Base-by-base conservation (phyloP, 2,797 vertebrate genomes). In the Nannoperca australis region DNA sequence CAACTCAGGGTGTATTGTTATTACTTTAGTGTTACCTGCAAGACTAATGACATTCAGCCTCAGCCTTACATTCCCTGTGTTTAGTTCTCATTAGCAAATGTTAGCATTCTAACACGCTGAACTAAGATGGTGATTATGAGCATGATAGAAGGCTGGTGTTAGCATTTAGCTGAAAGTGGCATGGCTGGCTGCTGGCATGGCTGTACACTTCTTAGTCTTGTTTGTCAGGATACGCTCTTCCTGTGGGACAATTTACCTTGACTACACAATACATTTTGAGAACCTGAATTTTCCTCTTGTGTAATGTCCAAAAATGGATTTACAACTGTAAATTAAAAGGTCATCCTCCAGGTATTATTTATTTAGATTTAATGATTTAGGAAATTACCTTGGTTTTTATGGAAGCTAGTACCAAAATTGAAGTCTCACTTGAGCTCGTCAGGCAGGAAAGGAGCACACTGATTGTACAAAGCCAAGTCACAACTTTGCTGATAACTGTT, bases 401-500 rank as follows among this genome's bases (percentile, higher is more conserved):
- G 27, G 27, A 18, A 27, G 42, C 56, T 30, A 53, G 30, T 66
- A 59, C 22, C 2, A 30, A 71, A 66, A 53, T 50, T 20, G 22
- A 27, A 40, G 44, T 42, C 15, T 54, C 27, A 38, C 34, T 66
- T 76, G 44, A 73, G 69, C 69, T 81, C 63, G 65, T 65, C 58
- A 55, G 32, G 59, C 54, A 59, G 68, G 24, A 79, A 56, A 80
- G 34, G 69, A 73, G 78, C 77, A 44, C 13, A 0, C 38, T 34
- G 63, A 59, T 66, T 79, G 61, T 53, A 67, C 63, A 79, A 81
- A 78, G 78, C 78, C 56, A 51, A 45, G 51, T 77, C 65, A 77
- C 71, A 77, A 79, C 78, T 74, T 70, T 55, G 15, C 61, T 70
- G 60, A 76, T 74, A 83, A 83, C 64, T 76, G 55, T 74, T 45